Conservation (phyloP, 2,113 vertebrate genomes). For the Pygathrix nemaeus region DNA sequence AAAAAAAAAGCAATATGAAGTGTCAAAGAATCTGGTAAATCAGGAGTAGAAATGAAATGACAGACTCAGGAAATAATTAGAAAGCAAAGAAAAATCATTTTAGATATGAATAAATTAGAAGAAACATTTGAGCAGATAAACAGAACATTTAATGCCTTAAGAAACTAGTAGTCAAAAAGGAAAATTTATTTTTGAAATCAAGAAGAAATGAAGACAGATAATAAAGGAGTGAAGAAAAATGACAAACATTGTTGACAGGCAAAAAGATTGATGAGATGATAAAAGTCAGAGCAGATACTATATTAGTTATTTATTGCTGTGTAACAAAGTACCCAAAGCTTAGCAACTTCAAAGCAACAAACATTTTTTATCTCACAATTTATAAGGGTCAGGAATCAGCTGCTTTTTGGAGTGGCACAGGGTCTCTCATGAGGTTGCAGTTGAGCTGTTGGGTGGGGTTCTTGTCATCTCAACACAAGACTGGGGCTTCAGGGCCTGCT, state of each 20-base stretch:
- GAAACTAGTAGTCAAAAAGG: background rate
- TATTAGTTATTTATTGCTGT: background rate
- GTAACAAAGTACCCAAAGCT: background rate
- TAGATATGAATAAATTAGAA: background rate
- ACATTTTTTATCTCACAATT: background rate
- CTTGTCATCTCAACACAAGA: background rate
- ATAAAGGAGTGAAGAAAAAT: background rate
- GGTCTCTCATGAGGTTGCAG: background rate
- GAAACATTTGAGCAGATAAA: background rate
- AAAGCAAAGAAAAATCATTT: background rate
- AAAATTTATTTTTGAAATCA: background rate
- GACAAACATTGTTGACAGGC: background rate
- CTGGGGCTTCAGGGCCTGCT: background rate
- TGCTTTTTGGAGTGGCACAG: background rate
- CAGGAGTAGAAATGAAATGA: background rate
- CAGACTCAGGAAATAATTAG: background rate
- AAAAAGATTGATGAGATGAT: background rate
- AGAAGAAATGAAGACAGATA: background rate
- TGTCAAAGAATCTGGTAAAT: background rate
- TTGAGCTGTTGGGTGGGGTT: background rate
- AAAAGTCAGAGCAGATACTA: background rate
- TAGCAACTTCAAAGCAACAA: background rate
- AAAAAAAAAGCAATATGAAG: background rate
- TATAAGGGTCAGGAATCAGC: background rate
- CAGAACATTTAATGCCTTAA: background rate